phyloP scores from a whole-genome alignment of 1,140 invertebrate genomes.

The Pemphigus obesinymphae region DNA sequence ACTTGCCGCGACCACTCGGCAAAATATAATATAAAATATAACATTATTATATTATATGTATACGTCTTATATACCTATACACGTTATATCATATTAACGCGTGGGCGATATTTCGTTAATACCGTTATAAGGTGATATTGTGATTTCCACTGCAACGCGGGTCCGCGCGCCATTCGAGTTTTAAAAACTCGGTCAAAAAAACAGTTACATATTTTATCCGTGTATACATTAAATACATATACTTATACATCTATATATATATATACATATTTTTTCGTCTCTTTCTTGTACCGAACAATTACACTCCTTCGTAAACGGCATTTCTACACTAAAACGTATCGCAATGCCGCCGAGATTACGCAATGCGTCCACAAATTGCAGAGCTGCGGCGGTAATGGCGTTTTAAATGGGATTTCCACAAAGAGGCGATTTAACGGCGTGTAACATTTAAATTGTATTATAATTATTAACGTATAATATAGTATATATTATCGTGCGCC shows the following conservation, averaged over 20 bases:
- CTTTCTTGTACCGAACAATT: background rate
- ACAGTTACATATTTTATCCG: constrained; percentile 1
- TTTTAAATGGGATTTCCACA: no score
- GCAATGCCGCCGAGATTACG: no score
- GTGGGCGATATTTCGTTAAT: constrained; percentile 21
- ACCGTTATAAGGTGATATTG: background rate
- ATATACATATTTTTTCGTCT: background rate
- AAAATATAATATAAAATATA: no score
- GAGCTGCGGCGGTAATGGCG: no score
- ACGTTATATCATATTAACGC: background rate
- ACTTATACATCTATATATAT: no score
- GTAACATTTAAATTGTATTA: no score
- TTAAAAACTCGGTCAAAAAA: constrained; percentile 5
- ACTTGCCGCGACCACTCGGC: background rate
- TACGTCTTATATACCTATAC: background rate
- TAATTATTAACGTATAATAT: no score
- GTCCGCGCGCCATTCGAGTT: background rate
- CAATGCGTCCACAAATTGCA: no score
- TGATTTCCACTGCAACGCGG: background rate
- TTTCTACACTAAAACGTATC: background rate
- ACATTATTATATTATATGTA: background rate
- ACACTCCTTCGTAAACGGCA: no score
- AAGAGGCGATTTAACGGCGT: no score
- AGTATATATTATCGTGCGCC: no score
- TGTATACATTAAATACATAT: no score